phyloP scores from a whole-genome alignment of 2,888 invertebrate species.

The Drosophila rubida region DNA sequence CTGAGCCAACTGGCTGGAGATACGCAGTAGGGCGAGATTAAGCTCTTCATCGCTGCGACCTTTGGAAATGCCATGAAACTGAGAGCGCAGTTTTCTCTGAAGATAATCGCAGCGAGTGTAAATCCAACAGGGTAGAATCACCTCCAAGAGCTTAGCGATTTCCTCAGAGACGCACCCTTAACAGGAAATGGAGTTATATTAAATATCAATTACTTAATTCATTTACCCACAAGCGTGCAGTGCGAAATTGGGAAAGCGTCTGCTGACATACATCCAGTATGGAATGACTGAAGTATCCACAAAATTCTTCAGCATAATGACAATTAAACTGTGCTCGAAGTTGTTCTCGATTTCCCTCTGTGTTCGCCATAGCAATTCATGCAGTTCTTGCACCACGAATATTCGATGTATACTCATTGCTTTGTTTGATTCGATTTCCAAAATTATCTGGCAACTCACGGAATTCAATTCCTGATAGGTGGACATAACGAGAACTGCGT shows the following conservation, averaged over 20 bases:
- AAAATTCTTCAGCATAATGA: conserved; percentile 54
- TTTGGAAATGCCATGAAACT: conserved; percentile 31
- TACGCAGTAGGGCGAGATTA: conserved; percentile 38
- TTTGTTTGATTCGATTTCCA: conserved; percentile 11
- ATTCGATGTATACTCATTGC: neutral
- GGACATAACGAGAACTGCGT: conserved; percentile 32
- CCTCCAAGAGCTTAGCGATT: conserved; percentile 19
- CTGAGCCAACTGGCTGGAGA: conserved; percentile 60
- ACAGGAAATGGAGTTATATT: neutral
- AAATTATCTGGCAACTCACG: neutral
- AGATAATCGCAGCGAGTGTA: conserved; percentile 56
- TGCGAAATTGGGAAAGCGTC: neutral
- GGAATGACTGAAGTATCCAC: conserved; percentile 54
- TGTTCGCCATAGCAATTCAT: conserved; percentile 52
- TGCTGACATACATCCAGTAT: conserved; percentile 57
- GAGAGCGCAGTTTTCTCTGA: conserved; percentile 36
- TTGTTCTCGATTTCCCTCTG: conserved; percentile 54
- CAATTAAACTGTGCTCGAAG: conserved; percentile 50
- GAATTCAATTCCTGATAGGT: conserved; percentile 34
- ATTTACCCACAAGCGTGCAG: conserved; percentile 21
- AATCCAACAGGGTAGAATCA: conserved; percentile 49
- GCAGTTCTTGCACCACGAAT: conserved; percentile 55
- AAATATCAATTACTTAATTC: too few relatives aligned
- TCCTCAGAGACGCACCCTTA: conserved; percentile 37
- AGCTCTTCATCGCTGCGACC: conserved; percentile 48